Base-by-base conservation (phyloP, 2,113 vertebrate genomes). In the Pangasianodon gigas region DNA sequence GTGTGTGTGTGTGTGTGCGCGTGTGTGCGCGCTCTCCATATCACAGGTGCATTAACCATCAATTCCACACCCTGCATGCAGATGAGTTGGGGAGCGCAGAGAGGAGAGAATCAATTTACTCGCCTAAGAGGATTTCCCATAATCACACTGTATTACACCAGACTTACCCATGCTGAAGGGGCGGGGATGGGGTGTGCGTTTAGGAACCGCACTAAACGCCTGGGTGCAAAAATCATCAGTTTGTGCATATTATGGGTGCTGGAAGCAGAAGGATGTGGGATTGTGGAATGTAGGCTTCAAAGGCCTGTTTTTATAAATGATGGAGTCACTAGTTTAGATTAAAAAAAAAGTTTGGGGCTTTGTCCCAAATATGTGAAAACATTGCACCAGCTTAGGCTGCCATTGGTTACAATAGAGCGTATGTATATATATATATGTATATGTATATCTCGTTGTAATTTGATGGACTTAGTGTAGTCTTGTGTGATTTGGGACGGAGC, bases 71-170 rank as follows among this genome's bases (percentile, higher is more conserved):
- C 69, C 54, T 54, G 74, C 84, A 89, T 89, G 75, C 75, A 89
- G 84, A 89, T 86, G 84, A 89, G 86, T 60, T 65, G 51, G 8
- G 44, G 51, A 74, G 88, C 26, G 26, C 52, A 46, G 74, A 75
- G 86, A 90, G 85, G 65, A 87, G 84, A 44, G 84, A 91, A 93
- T 92, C 88, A 90, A 91, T 93, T 91, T 88, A 88, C 81, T 87
- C 19, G 56, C 75, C 87, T 92, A 92, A 93, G 91, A 93, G 88
- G 89, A 93, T 91, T 94, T 90, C 48, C 80, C 80, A 85, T 89
- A 91, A 91, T 90, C 91, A 93, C 77, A 88, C 87, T 92, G 91
- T 90, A 92, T 93, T 90, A 93, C 69, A 90, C 89, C 62, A 91
- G 92, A 93, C 83, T 94, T 92, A 90, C 87, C 80, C 87, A 67